phyloP scores from a whole-genome alignment of 2,888 invertebrate species.

The Drosophila buzzatii region DNA sequence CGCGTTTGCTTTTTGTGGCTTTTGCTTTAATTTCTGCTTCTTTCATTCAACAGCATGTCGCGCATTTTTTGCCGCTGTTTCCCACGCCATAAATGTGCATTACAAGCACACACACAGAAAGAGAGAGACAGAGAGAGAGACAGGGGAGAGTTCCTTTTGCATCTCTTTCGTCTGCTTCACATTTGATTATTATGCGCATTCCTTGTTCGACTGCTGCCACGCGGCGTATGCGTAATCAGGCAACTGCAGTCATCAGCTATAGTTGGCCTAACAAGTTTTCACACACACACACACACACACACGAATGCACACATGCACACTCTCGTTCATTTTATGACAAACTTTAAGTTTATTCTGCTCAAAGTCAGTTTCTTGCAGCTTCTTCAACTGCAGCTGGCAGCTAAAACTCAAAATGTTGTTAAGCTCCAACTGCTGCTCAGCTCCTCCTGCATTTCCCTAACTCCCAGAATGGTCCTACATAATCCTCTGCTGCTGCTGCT shows the following conservation, averaged over 20 bases:
- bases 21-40: constrained; percentile 52
- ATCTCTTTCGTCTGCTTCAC: constrained; percentile 7
- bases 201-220: constrained; percentile 46
- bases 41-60: constrained; percentile 61
- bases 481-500: constrained; percentile 14
- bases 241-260: constrained; percentile 66
- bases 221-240: constrained; percentile 76
- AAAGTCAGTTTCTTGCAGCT: constrained; percentile 37
- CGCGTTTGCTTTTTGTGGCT: constrained; percentile 12
- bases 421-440: constrained; percentile 38
- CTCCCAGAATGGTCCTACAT: constrained; percentile 6
- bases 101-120: constrained; percentile 14
- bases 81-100: constrained; percentile 72
- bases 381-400: constrained; percentile 45
- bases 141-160: neutral
- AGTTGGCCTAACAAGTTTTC: constrained; percentile 68
- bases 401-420: constrained; percentile 55
- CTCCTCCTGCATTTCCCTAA: neutral
- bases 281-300: constrained; percentile 14
- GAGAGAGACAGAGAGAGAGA: neutral
- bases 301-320: constrained; percentile 30
- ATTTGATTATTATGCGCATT: constrained; percentile 64
- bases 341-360: constrained; percentile 43
- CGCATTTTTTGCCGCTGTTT: constrained; percentile 60
- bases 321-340: constrained; percentile 71